phyloP scores from a whole-genome alignment of 2,797 vertebrate species.

The Bovichtus diacanthus region DNA sequence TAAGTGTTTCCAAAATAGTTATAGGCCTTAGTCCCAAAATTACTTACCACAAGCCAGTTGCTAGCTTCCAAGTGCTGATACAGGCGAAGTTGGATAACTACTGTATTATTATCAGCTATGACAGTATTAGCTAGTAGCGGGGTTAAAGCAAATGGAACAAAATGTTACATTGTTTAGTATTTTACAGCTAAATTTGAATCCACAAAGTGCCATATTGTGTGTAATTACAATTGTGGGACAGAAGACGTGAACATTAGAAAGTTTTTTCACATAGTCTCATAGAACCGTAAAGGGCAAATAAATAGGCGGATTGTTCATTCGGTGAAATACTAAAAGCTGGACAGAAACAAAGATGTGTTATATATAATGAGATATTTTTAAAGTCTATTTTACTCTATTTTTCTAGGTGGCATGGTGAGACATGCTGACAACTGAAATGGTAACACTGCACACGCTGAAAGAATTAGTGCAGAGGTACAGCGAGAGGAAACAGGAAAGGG shows the following conservation, averaged over 20 bases:
- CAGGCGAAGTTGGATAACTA: not conserved
- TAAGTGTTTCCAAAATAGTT: too few species aligned
- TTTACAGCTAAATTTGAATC: not conserved
- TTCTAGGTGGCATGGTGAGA: slow-evolving; percentile 10
- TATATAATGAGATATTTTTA: not conserved
- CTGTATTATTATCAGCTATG: not conserved
- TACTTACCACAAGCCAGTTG: too few species aligned
- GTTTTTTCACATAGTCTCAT: not conserved
- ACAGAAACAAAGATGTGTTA: not conserved
- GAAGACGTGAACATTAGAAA: not conserved
- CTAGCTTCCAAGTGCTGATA: not conserved
- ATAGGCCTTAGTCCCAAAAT: too few species aligned
- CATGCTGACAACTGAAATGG: slow-evolving; percentile 23
- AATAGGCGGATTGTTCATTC: not conserved
- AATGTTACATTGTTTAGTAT: not conserved
- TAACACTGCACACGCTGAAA: slow-evolving; percentile 48
- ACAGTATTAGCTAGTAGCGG: not conserved
- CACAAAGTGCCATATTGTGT: not conserved
- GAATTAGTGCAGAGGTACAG: slow-evolving; percentile 42
- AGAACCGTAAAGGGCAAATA: not conserved
- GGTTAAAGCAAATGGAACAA: not conserved
- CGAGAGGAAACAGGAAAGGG: slow-evolving; percentile 43
- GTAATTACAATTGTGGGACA: not conserved
- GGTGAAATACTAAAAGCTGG: not conserved
- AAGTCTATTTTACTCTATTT: too few species aligned